Percentiles rank a stretch among this genome's conserved stretches.
These are phyloP conservation scores for Bujurquina vittata DNA, from an alignment of 2,113 vertebrate species.

Conservation along the genomic window DNA sequence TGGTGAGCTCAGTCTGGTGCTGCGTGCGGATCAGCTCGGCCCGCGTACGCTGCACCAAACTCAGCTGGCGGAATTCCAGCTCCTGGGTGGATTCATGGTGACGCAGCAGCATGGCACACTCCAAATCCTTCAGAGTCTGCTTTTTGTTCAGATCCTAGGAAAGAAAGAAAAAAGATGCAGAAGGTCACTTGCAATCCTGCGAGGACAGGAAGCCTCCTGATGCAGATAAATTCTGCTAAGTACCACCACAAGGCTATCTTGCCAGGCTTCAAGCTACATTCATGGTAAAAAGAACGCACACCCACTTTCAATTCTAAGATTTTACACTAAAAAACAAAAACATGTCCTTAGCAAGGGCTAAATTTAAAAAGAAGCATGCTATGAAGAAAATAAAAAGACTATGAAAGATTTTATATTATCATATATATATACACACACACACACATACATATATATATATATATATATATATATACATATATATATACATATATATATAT, in stretches of 20 bases:
- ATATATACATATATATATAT: too few relatives aligned
- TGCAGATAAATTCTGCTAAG: background rate
- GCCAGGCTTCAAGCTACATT: background rate
- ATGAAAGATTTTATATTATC: too few relatives aligned
- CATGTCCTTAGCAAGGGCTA: too few relatives aligned
- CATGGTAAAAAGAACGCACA: background rate
- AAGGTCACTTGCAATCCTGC: background rate
- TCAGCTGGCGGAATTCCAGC: slow-evolving; percentile 88
- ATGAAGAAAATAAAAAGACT: too few relatives aligned
- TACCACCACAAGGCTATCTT: background rate
- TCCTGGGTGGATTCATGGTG: slow-evolving; percentile 93
- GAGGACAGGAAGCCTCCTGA: background rate
- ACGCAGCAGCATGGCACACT: slow-evolving; percentile 89
- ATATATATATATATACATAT: too few relatives aligned
- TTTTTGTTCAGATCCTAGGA: slow-evolving; percentile 91
- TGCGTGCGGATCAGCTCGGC: slow-evolving; percentile 91
- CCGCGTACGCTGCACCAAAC: slow-evolving; percentile 87
- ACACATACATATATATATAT: too few relatives aligned
- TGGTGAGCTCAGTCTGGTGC: slow-evolving; percentile 93
- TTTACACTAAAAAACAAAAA: too few relatives aligned
- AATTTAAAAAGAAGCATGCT: too few relatives aligned
- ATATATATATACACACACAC: too few relatives aligned
- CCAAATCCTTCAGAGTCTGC: slow-evolving; percentile 91
- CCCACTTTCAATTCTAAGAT: background rate
- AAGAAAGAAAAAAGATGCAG: background rate